phyloP scores from a whole-genome alignment of 1,140 invertebrate genomes.

The Fragariocoptes setiger region DNA sequence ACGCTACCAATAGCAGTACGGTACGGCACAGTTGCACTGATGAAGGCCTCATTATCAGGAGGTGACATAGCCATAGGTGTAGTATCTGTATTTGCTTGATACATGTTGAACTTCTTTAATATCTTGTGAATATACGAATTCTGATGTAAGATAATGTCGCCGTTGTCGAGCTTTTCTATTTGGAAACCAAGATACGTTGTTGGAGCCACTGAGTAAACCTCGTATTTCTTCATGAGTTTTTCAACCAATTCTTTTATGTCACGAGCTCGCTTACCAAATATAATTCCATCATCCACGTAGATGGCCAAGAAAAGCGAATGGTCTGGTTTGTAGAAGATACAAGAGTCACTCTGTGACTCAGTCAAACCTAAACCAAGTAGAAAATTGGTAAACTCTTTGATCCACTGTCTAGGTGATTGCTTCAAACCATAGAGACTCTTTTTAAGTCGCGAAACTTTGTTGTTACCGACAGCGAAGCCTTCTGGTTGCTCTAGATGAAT shows the following conservation, averaged over 20 bases:
- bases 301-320: slow-evolving; percentile 13
- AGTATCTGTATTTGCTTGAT: too few relatives aligned
- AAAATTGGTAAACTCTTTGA: too few relatives aligned
- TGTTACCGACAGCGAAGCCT: too few relatives aligned
- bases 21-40: slow-evolving; percentile 10
- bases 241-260: background rate
- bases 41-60: slow-evolving; percentile 1
- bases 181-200: too few relatives aligned
- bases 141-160: too few relatives aligned
- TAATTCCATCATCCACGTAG: slow-evolving; percentile 21
- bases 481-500: too few relatives aligned
- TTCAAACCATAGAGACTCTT: slow-evolving; percentile 12
- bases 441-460: slow-evolving; percentile 8
- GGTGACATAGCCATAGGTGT: too few relatives aligned
- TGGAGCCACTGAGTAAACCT: slow-evolving; percentile 10
- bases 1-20: slow-evolving; percentile 11
- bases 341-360: too few relatives aligned
- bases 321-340: too few relatives aligned
- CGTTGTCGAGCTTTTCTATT: too few relatives aligned
- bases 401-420: slow-evolving; percentile 10
- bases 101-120: slow-evolving; percentile 13
- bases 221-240: slow-evolving; percentile 7
- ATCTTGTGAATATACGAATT: too few relatives aligned
- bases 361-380: too few relatives aligned
- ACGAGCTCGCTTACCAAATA: slow-evolving; percentile 11